Conservation (phyloP, 2,888 invertebrate species). For the Chorisops tibialis region DNA sequence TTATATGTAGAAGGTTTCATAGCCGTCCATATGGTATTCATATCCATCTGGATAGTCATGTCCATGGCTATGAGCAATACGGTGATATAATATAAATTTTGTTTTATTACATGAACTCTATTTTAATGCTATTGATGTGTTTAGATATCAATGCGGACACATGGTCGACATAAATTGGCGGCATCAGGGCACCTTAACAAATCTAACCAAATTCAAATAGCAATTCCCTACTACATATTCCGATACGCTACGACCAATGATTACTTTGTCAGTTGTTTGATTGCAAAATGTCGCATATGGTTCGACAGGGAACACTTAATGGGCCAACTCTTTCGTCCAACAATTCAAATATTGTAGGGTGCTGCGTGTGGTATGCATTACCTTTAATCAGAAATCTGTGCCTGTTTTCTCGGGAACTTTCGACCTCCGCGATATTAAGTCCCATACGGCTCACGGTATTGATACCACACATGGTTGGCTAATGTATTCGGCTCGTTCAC, state of each 20-base stretch:
- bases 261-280: constrained; percentile 30
- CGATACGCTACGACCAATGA: constrained; percentile 7
- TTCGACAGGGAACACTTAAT: constrained; percentile 25
- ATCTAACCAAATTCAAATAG: no score
- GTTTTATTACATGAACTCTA: no score
- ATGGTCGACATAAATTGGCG: neutral
- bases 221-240: no score
- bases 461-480: constrained; percentile 28
- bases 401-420: constrained; percentile 15
- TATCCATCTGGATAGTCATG: no score
- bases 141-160: neutral
- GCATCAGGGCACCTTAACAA: no score
- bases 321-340: constrained; percentile 7
- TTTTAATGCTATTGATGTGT: no score
- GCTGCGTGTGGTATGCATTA: constrained; percentile 28
- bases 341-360: constrained; percentile 22
- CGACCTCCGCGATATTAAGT: constrained; percentile 13
- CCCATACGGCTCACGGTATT: constrained; percentile 25
- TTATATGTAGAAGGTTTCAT: no score
- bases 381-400: constrained; percentile 30
- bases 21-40: no score
- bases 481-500: constrained; percentile 2
- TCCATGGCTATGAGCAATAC: no score
- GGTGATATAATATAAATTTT: no score
- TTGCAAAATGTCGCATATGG: constrained; percentile 33